These are phyloP conservation scores for Ametastegia equiseti DNA, from an alignment of 2,888 invertebrate species.

Conservation along the genomic window DNA sequence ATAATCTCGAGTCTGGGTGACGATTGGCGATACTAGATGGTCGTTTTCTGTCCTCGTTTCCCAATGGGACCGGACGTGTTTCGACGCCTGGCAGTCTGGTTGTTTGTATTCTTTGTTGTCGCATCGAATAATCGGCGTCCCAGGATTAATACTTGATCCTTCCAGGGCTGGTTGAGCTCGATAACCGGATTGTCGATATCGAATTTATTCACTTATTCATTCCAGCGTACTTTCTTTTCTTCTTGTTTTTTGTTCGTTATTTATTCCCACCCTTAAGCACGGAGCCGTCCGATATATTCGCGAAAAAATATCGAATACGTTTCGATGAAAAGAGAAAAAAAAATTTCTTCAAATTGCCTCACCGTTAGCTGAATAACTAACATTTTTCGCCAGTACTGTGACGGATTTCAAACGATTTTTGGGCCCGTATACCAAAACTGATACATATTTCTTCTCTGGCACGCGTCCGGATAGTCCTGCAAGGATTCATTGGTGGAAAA, in stretches of 20 bases:
- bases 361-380: too few relatives aligned
- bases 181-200: conserved; percentile 15
- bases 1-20: too few relatives aligned
- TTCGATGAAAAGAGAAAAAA: too few relatives aligned
- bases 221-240: neutral
- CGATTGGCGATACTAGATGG: too few relatives aligned
- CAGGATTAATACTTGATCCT: conserved; percentile 25
- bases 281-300: neutral
- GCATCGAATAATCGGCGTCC: neutral
- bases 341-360: too few relatives aligned
- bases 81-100: neutral
- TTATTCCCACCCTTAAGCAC: neutral
- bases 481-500: conserved; percentile 3
- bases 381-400: too few relatives aligned
- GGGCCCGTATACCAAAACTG: neutral
- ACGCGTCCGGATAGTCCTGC: neutral
- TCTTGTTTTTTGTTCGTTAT: neutral
- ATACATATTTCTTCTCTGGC: neutral
- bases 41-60: neutral
- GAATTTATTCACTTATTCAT: conserved; percentile 20
- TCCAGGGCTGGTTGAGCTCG: neutral
- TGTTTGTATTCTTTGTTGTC: conserved; percentile 7
- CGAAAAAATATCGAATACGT: neutral
- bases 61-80: neutral
- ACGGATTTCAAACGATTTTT: too few relatives aligned